phyloP scores from a whole-genome alignment of 2,888 invertebrate species.

The Napeogenes sylphis region DNA sequence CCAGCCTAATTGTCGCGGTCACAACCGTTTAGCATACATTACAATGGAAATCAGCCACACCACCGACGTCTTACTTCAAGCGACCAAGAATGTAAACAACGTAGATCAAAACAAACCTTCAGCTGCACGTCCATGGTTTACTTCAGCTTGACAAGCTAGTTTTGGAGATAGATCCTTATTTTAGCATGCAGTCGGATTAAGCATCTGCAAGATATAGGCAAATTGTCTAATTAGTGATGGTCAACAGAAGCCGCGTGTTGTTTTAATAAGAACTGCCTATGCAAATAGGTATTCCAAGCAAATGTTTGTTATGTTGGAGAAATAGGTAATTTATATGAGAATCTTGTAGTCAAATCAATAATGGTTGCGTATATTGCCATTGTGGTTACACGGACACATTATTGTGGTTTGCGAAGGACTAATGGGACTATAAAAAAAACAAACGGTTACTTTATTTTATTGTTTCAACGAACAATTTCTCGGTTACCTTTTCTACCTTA shows the following conservation, averaged over 20 bases:
- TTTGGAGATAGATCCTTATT: constrained; percentile 24
- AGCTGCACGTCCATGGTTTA: constrained; percentile 8
- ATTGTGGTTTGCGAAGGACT: constrained; percentile 33
- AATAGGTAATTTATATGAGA: constrained; percentile 41
- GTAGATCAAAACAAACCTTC: constrained; percentile 37
- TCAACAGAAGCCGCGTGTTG: constrained; percentile 39
- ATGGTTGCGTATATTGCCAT: constrained; percentile 39
- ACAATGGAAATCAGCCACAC: constrained; percentile 65
- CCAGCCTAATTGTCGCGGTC: constrained; percentile 67
- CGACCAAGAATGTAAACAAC: constrained; percentile 39
- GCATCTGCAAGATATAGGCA: constrained; percentile 53
- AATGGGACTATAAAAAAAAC: constrained; percentile 19
- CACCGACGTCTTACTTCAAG: constrained; percentile 53
- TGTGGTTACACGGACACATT: constrained; percentile 38
- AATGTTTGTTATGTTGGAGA: constrained; percentile 20
- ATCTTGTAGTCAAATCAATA: constrained; percentile 36
- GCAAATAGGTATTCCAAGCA: constrained; percentile 46
- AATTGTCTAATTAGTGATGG: constrained; percentile 70
- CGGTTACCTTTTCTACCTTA: background rate
- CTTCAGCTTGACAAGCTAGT: constrained; percentile 17
- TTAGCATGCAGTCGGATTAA: constrained; percentile 25
- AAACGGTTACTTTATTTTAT: constrained; percentile 8
- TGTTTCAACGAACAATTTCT: constrained; percentile 8
- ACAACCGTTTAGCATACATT: constrained; percentile 68
- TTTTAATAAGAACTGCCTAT: constrained; percentile 55